Base-by-base conservation (phyloP, 2,797 vertebrate species). In the Bucorvus abyssinicus region DNA sequence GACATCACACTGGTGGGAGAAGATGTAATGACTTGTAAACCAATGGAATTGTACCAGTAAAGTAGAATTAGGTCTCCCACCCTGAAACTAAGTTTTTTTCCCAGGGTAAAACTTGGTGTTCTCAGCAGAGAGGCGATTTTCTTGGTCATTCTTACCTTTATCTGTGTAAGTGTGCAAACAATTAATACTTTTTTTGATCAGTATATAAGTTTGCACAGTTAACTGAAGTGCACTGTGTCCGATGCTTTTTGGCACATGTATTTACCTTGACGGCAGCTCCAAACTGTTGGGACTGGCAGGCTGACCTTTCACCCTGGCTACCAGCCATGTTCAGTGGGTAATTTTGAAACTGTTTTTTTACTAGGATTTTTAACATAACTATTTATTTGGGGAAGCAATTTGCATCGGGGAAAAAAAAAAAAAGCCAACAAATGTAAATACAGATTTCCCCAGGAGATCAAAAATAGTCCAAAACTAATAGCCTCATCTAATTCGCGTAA, bases 381-480 rank as follows among this genome's bases (percentile, higher is more conserved):
- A 21, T 86, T 94, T 91, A 93, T 96, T 93, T 95, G 84, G 55
- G 77, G 79, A 93, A 90, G 79, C 68, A 78, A 65, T 94, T 90
- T 95, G 74, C 80, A 82, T 89, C 8, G 6, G 70, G 65, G 32
- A 3, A 6, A 29, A 20, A 0, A 2, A 56, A 83, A 64, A 84
- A 65, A 42, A 0, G 1, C 14, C 49, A 14, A 27, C 65, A 86
- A 90, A 90, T 89, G 86, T 94, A 96, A 95, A 95, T 85, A 94
- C 34, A 82, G 67, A 77, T 94, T 88, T 87, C 57, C 91, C 47
- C 79, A 65, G 70, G 65, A 94, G 91, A 94, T 74, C 87, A 94
- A 92, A 97, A 95, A n/a, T 81, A 93, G 91, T 92, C 89, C 90
- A 94, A 93, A 94, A 91, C 85, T 94, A 96, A 96, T 91, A 93